phyloP scores from a whole-genome alignment of 2,888 invertebrate species.

The Nemotelus nigrinus region DNA sequence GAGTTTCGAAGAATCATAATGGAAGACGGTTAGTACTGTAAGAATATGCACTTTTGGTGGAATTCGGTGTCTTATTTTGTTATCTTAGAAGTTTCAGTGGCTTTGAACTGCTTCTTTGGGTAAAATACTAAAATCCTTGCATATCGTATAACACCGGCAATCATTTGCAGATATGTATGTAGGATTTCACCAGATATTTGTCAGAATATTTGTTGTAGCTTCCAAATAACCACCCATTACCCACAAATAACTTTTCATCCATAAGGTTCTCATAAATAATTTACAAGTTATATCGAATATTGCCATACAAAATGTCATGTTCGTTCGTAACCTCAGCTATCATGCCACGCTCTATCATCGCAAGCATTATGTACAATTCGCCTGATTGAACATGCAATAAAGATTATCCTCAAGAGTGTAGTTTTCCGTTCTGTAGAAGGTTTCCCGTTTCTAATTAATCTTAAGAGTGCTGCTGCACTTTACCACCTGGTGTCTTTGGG shows the following conservation, averaged over 20 bases:
- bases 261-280: conserved; percentile 45
- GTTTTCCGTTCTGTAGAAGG: conserved; percentile 30
- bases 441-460: conserved; percentile 47
- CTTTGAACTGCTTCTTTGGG: no score
- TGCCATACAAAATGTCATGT: background rate
- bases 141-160: no score
- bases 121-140: no score
- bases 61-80: no score
- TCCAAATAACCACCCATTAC: no score
- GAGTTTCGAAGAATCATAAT: no score
- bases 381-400: conserved; percentile 48
- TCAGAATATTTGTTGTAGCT: no score
- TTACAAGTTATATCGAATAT: conserved; percentile 24
- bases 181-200: no score
- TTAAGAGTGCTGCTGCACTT: conserved; percentile 41
- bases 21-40: no score
- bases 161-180: no score
- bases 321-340: background rate
- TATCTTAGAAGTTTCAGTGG: no score
- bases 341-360: background rate
- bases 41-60: no score
- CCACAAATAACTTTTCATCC: conserved; percentile 42
- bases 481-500: conserved; percentile 40
- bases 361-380: conserved; percentile 21
- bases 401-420: conserved; percentile 45